Evolutionary conservation across 2,888 invertebrate genomes (phyloP).

Genomic region (Lutraria lutraria): DNA sequence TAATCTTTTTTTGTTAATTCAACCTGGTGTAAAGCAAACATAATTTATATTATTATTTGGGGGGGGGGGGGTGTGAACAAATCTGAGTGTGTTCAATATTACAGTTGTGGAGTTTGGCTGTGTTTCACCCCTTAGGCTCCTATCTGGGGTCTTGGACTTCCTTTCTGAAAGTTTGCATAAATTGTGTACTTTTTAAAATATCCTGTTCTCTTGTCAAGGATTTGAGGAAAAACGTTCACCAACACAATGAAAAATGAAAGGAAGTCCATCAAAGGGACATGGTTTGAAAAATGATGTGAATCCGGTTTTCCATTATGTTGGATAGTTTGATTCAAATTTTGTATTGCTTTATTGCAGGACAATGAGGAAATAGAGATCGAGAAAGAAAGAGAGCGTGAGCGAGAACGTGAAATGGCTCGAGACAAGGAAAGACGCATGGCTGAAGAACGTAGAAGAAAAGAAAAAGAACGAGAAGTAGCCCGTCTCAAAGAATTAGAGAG

Average conservation of each 20-base stretch:
- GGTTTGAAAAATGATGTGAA: constrained; percentile 1
- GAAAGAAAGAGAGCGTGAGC: constrained; percentile 55
- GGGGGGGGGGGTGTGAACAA: too few species aligned
- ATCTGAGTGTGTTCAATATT: not conserved
- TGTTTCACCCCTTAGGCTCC: not conserved
- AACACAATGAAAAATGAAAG: constrained; percentile 26
- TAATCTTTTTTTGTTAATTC: too few species aligned
- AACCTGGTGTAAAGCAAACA: too few species aligned
- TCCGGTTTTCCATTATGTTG: not conserved
- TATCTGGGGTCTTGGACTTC: constrained; percentile 7
- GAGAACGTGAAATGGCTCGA: constrained; percentile 85
- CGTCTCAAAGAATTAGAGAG: constrained; percentile 87
- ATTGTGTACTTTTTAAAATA: not conserved
- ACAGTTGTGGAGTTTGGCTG: not conserved
- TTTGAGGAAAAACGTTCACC: not conserved
- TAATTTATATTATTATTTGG: too few species aligned
- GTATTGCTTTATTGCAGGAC: constrained; percentile 88
- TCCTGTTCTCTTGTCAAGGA: not conserved
- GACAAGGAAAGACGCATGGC: constrained; percentile 83
- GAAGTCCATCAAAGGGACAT: constrained; percentile 32
- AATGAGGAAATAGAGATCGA: constrained; percentile 88
- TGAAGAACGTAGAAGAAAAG: constrained; percentile 70
- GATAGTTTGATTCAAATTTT: not conserved
- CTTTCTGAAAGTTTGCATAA: not conserved
- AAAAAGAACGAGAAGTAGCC: constrained; percentile 75